These are phyloP conservation scores for Gallinago jamesoni DNA, from an alignment of 2,113 vertebrate genomes.

Conservation along the genomic window DNA sequence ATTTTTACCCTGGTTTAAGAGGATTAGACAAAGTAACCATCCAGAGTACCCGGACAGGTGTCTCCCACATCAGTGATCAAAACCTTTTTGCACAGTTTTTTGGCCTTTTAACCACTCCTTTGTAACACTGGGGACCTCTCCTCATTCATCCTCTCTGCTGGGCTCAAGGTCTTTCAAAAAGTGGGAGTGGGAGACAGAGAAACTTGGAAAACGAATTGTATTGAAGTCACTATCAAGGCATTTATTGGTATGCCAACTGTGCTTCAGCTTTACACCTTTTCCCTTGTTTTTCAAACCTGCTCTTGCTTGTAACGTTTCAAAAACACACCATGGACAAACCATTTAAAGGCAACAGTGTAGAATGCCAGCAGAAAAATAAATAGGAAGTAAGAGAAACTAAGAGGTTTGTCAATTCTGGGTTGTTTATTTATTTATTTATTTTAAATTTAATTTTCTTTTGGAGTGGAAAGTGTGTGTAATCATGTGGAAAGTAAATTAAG, in stretches of 20 bases:
- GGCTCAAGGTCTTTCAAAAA: not conserved
- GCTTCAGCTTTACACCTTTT: not conserved
- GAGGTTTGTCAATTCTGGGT: not conserved
- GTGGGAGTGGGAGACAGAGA: not conserved
- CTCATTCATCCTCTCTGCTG: not conserved
- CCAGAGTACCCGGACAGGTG: not conserved
- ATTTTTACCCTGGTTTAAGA: conserved; percentile 10
- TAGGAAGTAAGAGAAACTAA: not conserved
- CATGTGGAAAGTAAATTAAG: conserved; percentile 37
- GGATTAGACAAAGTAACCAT: not conserved
- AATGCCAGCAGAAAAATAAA: not conserved
- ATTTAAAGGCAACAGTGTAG: not conserved
- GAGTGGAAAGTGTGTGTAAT: not conserved
- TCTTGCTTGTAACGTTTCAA: not conserved
- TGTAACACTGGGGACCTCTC: not conserved
- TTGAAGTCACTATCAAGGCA: not conserved
- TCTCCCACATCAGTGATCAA: accelerated
- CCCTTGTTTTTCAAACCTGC: not conserved
- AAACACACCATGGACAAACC: not conserved
- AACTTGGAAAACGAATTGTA: not conserved
- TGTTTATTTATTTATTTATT: not conserved
- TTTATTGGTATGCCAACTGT: not conserved
- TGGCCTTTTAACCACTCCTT: not conserved
- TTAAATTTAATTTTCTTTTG: conserved; percentile 1
- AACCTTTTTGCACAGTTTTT: not conserved